Percentiles rank a stretch among this genome's conserved stretches.
Evolutionary conservation across 1,140 invertebrate species (phyloP).

Genomic region (Bilobella aurantiaca): DNA sequence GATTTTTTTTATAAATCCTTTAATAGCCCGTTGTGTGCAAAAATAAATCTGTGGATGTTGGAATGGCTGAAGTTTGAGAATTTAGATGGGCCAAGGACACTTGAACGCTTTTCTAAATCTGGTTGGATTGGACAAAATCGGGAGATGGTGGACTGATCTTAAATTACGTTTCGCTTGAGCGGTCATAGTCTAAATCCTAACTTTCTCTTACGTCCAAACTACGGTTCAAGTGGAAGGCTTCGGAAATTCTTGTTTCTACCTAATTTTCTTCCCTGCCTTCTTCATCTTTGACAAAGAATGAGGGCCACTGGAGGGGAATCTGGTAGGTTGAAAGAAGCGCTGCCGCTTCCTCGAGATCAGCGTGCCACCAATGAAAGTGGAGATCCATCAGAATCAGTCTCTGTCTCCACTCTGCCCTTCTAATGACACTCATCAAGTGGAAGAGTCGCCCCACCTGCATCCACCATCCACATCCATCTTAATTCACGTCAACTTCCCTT

Average conservation of each 20-base stretch:
- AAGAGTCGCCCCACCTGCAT: not conserved
- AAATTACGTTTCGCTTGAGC: not conserved
- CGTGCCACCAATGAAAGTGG: not conserved
- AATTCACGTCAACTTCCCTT: not conserved
- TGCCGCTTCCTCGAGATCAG: no score
- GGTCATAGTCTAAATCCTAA: not conserved
- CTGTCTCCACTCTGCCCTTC: slow-evolving; percentile 5
- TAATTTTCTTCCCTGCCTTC: not conserved
- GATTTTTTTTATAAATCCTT: no score
- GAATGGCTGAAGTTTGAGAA: no score
- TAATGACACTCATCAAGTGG: slow-evolving; percentile 6
- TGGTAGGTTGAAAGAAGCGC: not conserved
- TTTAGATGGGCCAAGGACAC: no score
- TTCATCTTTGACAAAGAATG: not conserved
- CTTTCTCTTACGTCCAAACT: no score
- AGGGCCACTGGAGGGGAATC: not conserved
- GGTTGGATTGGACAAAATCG: no score
- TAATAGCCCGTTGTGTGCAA: no score
- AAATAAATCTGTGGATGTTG: no score
- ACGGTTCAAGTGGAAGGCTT: not conserved
- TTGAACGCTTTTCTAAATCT: no score
- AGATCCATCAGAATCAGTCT: slow-evolving; percentile 8
- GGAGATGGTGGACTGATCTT: not conserved
- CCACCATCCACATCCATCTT: slow-evolving; percentile 1
- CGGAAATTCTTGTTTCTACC: not conserved